phyloP scores from a whole-genome alignment of 2,113 vertebrate species.

The Osmerus eperlanus region DNA sequence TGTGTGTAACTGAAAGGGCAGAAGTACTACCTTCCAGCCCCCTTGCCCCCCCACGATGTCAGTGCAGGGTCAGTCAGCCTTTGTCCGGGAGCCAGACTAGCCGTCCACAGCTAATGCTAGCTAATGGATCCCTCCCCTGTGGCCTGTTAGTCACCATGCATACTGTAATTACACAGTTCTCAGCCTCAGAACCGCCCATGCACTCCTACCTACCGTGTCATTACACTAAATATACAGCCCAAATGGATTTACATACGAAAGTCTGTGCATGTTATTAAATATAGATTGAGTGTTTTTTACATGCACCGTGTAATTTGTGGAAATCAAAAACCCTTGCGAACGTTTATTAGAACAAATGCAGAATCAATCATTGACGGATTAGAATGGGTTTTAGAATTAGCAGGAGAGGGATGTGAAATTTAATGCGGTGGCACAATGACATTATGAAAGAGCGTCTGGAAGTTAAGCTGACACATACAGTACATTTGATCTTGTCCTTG shows the following conservation, averaged over 20 bases:
- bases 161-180: conserved; percentile 70
- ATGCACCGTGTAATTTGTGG: too few relatives aligned
- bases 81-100: conserved; percentile 3
- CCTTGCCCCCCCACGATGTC: too few relatives aligned
- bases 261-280: conserved; percentile 59
- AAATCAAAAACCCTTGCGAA: too few relatives aligned
- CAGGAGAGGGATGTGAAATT: too few relatives aligned
- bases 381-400: too few relatives aligned
- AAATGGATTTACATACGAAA: conserved; percentile 66
- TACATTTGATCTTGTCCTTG: too few relatives aligned
- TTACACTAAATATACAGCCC: conserved; percentile 63
- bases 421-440: too few relatives aligned
- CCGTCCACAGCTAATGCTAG: conserved; percentile 39
- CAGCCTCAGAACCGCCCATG: conserved; percentile 52
- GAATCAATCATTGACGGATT: too few relatives aligned
- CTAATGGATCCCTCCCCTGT: conserved; percentile 52
- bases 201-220: conserved; percentile 51
- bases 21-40: not conserved
- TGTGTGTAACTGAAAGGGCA: not conserved
- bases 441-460: too few relatives aligned
- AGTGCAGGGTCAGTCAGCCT: not conserved
- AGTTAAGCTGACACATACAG: too few relatives aligned
- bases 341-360: too few relatives aligned
- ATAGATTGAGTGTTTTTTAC: not conserved
- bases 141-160: conserved; percentile 63